Evolutionary conservation across 1,140 invertebrate species (phyloP).

Genomic region (Ooceraea biroi): DNA sequence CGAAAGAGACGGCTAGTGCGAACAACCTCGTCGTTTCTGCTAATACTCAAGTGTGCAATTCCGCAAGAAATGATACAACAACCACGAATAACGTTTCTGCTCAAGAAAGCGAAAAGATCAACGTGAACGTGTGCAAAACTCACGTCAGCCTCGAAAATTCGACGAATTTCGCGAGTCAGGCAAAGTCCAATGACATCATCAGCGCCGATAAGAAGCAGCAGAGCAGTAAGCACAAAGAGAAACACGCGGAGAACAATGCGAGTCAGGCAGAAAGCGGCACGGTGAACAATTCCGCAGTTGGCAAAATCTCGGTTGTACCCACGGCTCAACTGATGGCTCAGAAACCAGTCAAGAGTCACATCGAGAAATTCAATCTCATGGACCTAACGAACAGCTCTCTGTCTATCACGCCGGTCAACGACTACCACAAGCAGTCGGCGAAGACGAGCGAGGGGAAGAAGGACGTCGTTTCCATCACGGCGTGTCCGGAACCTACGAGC

Average conservation of each 20-base stretch:
- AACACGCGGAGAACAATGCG: slow-evolving; percentile 63
- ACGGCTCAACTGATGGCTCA: slow-evolving; percentile 79
- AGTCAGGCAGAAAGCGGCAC: slow-evolving; percentile 59
- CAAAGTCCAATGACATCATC: slow-evolving; percentile 69
- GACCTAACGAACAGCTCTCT: slow-evolving; percentile 80
- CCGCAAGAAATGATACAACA: slow-evolving; percentile 58
- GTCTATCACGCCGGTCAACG: slow-evolving; percentile 83
- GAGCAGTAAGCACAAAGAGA: slow-evolving; percentile 77
- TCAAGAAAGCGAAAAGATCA: slow-evolving; percentile 72
- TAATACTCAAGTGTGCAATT: slow-evolving; percentile 56
- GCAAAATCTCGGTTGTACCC: slow-evolving; percentile 80
- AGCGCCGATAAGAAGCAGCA: slow-evolving; percentile 74
- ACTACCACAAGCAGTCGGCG: slow-evolving; percentile 76
- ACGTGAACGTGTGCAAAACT: slow-evolving; percentile 67
- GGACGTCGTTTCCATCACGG: slow-evolving; percentile 83
- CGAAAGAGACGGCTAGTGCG: slow-evolving; percentile 71
- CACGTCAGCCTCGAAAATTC: slow-evolving; percentile 68
- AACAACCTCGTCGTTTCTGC: slow-evolving; percentile 55
- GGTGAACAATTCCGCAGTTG: slow-evolving; percentile 69
- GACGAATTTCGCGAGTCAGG: slow-evolving; percentile 60
- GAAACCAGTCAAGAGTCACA: slow-evolving; percentile 74
- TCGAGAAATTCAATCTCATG: slow-evolving; percentile 80
- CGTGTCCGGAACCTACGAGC: slow-evolving; percentile 73
- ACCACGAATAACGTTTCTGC: slow-evolving; percentile 37
- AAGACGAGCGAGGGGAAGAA: slow-evolving; percentile 80